Percentiles rank a stretch among this genome's conserved stretches.
These are phyloP conservation scores for Delia radicum DNA, from an alignment of 1,140 invertebrate genomes.

Conservation along the genomic window DNA sequence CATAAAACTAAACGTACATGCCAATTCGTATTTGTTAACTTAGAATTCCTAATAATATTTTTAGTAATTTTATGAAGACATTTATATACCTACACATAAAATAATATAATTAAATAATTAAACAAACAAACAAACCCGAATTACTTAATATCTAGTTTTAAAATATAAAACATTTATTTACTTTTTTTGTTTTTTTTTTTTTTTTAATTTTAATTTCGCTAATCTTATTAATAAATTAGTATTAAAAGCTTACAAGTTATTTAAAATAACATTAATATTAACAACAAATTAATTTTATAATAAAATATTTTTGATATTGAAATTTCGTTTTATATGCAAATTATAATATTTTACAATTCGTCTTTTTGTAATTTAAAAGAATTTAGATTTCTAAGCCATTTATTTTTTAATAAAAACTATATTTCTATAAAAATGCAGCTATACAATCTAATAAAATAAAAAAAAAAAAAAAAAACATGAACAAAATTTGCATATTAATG, in stretches of 20 bases:
- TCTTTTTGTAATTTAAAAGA: background rate
- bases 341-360: background rate
- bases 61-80: background rate
- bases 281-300: background rate
- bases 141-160: background rate
- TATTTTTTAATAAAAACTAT: background rate
- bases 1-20: background rate
- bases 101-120: background rate
- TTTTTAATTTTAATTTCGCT: too few species aligned
- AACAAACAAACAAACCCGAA: background rate
- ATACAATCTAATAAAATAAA: background rate
- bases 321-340: background rate
- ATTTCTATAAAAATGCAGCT: background rate
- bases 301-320: background rate
- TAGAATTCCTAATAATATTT: slow-evolving; percentile 1
- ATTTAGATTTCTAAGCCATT: background rate
- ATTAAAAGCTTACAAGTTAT: background rate
- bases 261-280: background rate
- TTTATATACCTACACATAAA: background rate
- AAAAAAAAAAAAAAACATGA: background rate
- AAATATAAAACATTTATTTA: too few species aligned
- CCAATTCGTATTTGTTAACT: slow-evolving; percentile 1
- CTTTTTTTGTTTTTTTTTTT: too few species aligned
- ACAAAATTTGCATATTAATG: too few species aligned
- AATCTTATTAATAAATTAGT: background rate